Evolutionary conservation across 2,797 vertebrate species (phyloP), one percentile per base, ranked within the genome.

Genomic region (Apodemus agrarius): DNA sequence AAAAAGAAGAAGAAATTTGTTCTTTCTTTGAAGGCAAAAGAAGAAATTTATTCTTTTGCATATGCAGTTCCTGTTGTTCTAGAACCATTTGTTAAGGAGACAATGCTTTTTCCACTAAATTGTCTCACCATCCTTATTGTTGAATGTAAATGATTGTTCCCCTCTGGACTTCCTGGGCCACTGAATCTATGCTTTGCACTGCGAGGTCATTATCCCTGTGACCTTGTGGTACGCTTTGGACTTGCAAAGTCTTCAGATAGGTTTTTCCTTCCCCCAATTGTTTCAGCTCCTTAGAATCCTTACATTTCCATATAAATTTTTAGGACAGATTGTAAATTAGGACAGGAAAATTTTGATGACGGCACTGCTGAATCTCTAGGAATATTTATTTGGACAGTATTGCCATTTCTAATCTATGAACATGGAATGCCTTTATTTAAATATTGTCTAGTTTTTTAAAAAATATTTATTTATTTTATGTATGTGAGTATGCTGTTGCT

Each of bases 281-380:
- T 94, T 74, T 95, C 86, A 52, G 65, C 19, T 88, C 78, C 65
- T 78, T 89, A 14, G 74, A 22, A 57, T 67, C 10, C 72, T 90
- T 93, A 83, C 10, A 89, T 92, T 61, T 89, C 24, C 57, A 57
- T 65, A 21, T 91, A 90, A 72, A 85, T 85, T 93, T 95, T 90
- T n/a, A 90, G 52, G 79, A 69, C 61, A 89, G n/a, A 54, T 57
- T 82, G 43, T 72, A 84, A 87, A n/a, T 84, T 65, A 76, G 49
- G 61, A 8, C 10, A 54, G 52, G 74, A 37, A 22, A 67, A 46
- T 52, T 61, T 95, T 79, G 40, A 61, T 86, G 52, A 85, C 2
- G 57, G 83, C 93, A 74, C 21, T 81, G 17, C 40, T 90, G 40
- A 85, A n/a, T 85, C 65, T 90, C 16, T 85, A 89, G 9, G 21